phyloP scores from a whole-genome alignment of 2,113 vertebrate species.

The Oryzias javanicus region DNA sequence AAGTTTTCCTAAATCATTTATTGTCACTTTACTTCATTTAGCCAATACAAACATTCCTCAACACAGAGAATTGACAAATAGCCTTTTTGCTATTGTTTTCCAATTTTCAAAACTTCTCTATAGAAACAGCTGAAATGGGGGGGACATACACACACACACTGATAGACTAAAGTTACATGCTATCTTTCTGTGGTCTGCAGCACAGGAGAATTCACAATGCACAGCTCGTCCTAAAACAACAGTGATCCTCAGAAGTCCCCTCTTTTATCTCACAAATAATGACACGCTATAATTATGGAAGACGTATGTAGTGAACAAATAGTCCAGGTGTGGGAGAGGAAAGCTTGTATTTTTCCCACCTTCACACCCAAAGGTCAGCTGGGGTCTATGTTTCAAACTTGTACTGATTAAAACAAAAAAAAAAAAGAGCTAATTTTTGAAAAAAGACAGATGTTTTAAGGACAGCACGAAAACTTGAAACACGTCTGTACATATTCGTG shows the following conservation, averaged over 20 bases:
- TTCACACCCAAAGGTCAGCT: slow-evolving; percentile 31
- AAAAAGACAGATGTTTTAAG: too few relatives aligned
- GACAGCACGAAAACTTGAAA: too few relatives aligned
- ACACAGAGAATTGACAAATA: slow-evolving; percentile 23
- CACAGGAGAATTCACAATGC: slow-evolving; percentile 36
- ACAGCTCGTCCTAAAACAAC: slow-evolving; percentile 54
- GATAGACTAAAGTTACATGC: slow-evolving; percentile 30
- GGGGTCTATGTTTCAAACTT: slow-evolving; percentile 9
- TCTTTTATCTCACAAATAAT: slow-evolving; percentile 60
- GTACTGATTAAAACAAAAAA: neutral
- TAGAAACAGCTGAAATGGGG: slow-evolving; percentile 36
- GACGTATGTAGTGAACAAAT: slow-evolving; percentile 19
- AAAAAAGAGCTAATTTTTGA: neutral
- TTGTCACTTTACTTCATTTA: slow-evolving; percentile 58
- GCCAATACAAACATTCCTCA: slow-evolving; percentile 55
- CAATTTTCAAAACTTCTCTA: slow-evolving; percentile 11
- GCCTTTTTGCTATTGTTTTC: slow-evolving; percentile 29
- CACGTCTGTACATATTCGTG: too few relatives aligned
- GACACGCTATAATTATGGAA: slow-evolving; percentile 37
- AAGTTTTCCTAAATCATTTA: slow-evolving; percentile 67
- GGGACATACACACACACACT: slow-evolving; percentile 1
- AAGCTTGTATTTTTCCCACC: slow-evolving; percentile 9
- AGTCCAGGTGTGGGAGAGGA: slow-evolving; percentile 24
- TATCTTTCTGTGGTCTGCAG: slow-evolving; percentile 35
- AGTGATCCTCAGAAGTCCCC: slow-evolving; percentile 54